Percentiles rank a stretch among this genome's conserved stretches.
Conservation (phyloP, 1,140 invertebrate species). For the Hermatobates lingyangjiaoensis region DNA sequence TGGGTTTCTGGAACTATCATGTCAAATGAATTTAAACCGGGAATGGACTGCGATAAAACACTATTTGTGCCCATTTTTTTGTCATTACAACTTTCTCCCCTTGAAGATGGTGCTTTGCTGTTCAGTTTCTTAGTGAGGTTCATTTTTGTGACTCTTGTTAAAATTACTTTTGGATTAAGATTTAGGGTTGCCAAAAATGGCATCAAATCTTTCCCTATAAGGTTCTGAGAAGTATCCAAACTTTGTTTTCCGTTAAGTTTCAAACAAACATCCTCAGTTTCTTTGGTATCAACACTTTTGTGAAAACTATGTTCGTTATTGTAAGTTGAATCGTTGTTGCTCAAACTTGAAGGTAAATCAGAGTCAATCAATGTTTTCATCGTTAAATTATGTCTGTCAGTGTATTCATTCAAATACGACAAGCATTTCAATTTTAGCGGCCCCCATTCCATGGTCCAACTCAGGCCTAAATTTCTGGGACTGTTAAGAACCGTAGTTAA, state of each 20-base stretch:
- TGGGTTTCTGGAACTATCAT: slow-evolving; percentile 32
- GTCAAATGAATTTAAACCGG: slow-evolving; percentile 31
- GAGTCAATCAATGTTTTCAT: neutral
- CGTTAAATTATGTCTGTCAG: slow-evolving; percentile 32
- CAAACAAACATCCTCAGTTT: no score
- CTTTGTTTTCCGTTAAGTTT: neutral
- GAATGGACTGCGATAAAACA: slow-evolving; percentile 28
- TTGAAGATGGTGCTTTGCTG: slow-evolving; percentile 17
- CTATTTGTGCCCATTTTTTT: slow-evolving; percentile 20
- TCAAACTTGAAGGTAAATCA: neutral
- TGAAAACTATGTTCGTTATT: no score
- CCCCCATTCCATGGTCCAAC: slow-evolving; percentile 37
- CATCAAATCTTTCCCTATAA: slow-evolving; percentile 22
- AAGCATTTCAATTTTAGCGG: slow-evolving; percentile 35
- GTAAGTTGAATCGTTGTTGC: no score
- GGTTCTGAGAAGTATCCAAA: neutral
- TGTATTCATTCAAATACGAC: slow-evolving; percentile 34
- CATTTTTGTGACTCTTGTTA: slow-evolving; percentile 26
- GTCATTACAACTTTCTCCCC: slow-evolving; percentile 6
- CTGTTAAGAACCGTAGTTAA: slow-evolving; percentile 36
- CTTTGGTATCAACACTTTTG: neutral
- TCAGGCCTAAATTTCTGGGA: slow-evolving; percentile 38
- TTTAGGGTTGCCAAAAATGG: slow-evolving; percentile 30
- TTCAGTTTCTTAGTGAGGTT: neutral
- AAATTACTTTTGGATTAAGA: slow-evolving; percentile 30